A percentile compares a stretch with the other conserved stretches of the same genome.
phyloP scores from a whole-genome alignment of 2,113 vertebrate genomes.

The Sinocyclocheilus grahami region DNA sequence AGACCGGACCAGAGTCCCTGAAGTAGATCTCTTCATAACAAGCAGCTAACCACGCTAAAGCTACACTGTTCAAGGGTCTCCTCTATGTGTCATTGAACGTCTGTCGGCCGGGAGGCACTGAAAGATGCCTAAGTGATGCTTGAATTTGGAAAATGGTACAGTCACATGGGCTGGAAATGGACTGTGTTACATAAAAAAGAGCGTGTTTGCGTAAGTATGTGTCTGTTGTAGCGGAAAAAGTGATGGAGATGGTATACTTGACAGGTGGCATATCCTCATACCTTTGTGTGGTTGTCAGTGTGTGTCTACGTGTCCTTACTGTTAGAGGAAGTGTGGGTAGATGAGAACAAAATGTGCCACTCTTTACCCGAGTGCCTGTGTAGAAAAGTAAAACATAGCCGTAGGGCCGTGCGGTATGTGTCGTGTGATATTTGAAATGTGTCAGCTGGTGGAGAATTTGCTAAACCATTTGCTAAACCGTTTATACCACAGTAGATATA shows the following conservation, averaged over 20 bases:
- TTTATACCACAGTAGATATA: neutral
- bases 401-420: neutral
- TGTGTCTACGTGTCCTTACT: slow-evolving; percentile 18
- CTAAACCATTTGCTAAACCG: neutral
- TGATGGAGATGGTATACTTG: slow-evolving; percentile 36
- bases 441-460: neutral
- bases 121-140: slow-evolving; percentile 24
- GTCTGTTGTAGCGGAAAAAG: slow-evolving; percentile 40
- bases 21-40: slow-evolving; percentile 49
- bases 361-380: slow-evolving; percentile 35
- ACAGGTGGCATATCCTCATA: slow-evolving; percentile 43
- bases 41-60: slow-evolving; percentile 26
- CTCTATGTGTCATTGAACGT: neutral
- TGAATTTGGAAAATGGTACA: slow-evolving; percentile 42
- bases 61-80: slow-evolving; percentile 20
- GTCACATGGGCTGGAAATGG: slow-evolving; percentile 40
- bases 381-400: slow-evolving; percentile 6
- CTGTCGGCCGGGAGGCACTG: neutral
- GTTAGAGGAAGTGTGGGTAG: slow-evolving; percentile 51
- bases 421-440: slow-evolving; percentile 15
- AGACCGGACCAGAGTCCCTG: slow-evolving; percentile 48
- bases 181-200: slow-evolving; percentile 41
- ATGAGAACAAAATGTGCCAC: slow-evolving; percentile 57
- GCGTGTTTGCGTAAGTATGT: slow-evolving; percentile 37
- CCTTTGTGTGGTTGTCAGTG: slow-evolving; percentile 30